Base-by-base conservation (phyloP, 2,113 vertebrate genomes). In the Mystacornis crossleyi region DNA sequence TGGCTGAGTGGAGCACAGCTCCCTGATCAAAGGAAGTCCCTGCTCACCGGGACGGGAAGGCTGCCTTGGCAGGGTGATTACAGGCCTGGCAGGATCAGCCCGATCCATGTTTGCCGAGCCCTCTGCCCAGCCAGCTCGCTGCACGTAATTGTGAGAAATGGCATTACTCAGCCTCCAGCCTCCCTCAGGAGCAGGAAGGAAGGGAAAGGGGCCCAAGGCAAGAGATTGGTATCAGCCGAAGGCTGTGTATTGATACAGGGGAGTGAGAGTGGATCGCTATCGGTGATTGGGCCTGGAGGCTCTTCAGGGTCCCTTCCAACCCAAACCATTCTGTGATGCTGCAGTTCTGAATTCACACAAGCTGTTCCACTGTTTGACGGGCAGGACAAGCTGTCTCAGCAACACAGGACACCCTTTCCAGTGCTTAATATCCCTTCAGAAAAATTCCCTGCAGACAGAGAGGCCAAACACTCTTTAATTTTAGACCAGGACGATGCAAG, bases 101-200 rank as follows among this genome's bases (percentile, higher is more conserved):
- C 69, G 86, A 95, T 93, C 81, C 14, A 53, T 92, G 90, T 72
- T 82, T 90, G 75, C 66, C 73, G 8, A 69, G 38, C 73, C 45
- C 72, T 78, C 33, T 78, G 84, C 64, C 73, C 73, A 38, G 62
- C 2, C 20, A 58, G 5, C 65, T 94, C 69, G 6, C 55, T 83
- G 84, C 60, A 67, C 42, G 29, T 75, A 40, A 77, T 61, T 38
- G 86, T 86, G 66, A 89, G 73, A 93, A 96, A 94, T 82, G 65
- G 66, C 72, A 95, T 96, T 96, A 97, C 86, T 97, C 95, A 96
- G 90, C 62, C 89, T 79, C 54, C 85, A 94, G 79, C 62, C 67
- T 96, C 43, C 61, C 86, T 92, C 73, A 69, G 91, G 62, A 96
- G 93, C 33, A 95, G 90, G 91, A 95, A 97, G 94, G 86, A 91